Conservation (phyloP, 2,797 vertebrate species). For the Sternotherus odoratus region DNA sequence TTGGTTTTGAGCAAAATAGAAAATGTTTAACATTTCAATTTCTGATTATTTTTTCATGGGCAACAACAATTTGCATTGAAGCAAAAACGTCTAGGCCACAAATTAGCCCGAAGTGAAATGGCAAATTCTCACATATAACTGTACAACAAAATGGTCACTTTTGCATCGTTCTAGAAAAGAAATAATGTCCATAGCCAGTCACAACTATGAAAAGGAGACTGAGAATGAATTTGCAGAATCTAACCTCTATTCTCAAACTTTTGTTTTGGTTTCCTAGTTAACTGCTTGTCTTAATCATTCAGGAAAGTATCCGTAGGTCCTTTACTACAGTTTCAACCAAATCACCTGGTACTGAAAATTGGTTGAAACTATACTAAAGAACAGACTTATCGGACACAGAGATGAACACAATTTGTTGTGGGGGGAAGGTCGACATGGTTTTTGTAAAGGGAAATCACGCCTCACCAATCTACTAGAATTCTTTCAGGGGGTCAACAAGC, state of each 20-base stretch:
- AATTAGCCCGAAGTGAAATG: not conserved
- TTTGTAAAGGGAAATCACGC: too few relatives aligned
- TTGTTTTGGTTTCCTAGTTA: not conserved
- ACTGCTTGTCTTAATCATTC: not conserved
- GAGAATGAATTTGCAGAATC: not conserved
- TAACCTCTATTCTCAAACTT: not conserved
- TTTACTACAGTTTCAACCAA: not conserved
- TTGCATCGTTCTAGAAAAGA: not conserved
- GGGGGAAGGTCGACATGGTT: too few relatives aligned
- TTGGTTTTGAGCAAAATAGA: not conserved
- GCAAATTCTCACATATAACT: not conserved
- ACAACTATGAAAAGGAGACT: not conserved
- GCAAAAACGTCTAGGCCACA: not conserved
- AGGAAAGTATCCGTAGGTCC: not conserved
- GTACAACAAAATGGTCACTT: not conserved
- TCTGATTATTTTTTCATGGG: not conserved
- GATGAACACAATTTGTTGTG: too few relatives aligned
- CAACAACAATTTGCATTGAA: not conserved
- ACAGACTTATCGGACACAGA: too few relatives aligned
- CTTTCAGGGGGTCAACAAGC: too few relatives aligned
- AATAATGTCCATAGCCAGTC: not conserved
- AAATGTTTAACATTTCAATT: not conserved
- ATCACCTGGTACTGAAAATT: too few relatives aligned
- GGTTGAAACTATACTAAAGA: too few relatives aligned
- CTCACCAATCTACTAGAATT: too few relatives aligned